A percentile compares a stretch with the other conserved stretches of the same genome.
Evolutionary conservation across 2,797 vertebrate species (phyloP).

Genomic region (Tinamus major): DNA sequence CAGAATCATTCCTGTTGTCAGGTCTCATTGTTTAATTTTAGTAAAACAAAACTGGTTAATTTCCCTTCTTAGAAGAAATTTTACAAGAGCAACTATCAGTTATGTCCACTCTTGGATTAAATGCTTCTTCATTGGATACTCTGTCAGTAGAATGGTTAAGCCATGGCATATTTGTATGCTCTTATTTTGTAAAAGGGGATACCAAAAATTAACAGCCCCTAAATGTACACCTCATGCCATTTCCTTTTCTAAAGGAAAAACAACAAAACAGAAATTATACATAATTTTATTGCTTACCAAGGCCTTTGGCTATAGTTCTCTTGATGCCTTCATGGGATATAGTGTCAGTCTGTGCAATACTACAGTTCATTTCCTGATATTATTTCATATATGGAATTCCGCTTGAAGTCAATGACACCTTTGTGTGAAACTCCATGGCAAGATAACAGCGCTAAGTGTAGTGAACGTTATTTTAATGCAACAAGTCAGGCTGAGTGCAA

Average conservation of each 20-base stretch:
- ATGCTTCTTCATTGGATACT: conserved; percentile 60
- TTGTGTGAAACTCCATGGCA: neutral
- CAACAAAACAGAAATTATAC: neutral
- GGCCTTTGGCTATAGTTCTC: conserved; percentile 41
- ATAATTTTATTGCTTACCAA: neutral
- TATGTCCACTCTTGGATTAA: conserved; percentile 5
- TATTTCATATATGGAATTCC: conserved; percentile 15
- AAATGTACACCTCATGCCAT: neutral
- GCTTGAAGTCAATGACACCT: neutral
- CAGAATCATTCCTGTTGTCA: neutral
- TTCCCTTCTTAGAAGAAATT: conserved; percentile 36
- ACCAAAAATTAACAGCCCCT: neutral
- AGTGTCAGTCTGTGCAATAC: conserved; percentile 19
- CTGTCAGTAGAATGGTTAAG: conserved; percentile 51
- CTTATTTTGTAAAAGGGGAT: conserved; percentile 5
- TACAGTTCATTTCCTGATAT: conserved; percentile 45
- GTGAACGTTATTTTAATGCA: neutral
- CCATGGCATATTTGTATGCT: conserved; percentile 33
- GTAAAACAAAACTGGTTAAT: conserved; percentile 22
- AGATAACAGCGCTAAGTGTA: neutral
- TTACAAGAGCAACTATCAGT: conserved; percentile 18
- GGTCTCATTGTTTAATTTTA: conserved; percentile 28
- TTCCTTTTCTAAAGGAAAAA: neutral
- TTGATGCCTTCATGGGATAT: conserved; percentile 12
- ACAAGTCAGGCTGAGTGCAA: neutral